Conservation (phyloP, 2,888 invertebrate species). For the Arrhopalites spinosus region DNA sequence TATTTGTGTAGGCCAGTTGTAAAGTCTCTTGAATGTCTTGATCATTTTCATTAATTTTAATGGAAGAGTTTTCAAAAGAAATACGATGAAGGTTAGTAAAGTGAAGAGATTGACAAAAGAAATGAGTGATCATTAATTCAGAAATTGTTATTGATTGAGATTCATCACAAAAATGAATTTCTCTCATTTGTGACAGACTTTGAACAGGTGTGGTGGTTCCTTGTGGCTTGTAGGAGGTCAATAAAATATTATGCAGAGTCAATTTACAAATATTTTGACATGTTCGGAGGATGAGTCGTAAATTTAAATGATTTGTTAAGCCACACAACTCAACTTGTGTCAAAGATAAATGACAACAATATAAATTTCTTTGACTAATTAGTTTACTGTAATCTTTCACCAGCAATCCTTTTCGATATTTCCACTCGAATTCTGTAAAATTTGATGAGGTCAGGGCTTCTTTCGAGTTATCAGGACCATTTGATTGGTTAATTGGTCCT, state of each 20-base stretch:
- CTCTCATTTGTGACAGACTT: background rate
- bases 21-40: too few species aligned
- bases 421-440: slow-evolving; percentile 1
- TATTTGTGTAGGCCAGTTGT: background rate
- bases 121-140: background rate
- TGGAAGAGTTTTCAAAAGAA: too few species aligned
- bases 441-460: background rate
- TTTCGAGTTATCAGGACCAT: background rate
- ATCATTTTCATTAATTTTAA: too few species aligned
- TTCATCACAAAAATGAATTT: background rate
- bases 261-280: background rate
- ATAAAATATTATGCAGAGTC: background rate
- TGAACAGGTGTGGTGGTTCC: background rate
- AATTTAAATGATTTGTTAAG: background rate
- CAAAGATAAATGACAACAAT: background rate
- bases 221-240: background rate
- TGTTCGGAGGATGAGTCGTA: background rate
- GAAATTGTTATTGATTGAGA: background rate
- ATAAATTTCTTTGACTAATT: background rate
- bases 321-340: background rate
- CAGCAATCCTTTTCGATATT: background rate
- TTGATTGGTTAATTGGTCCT: too few species aligned
- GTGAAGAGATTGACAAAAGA: background rate
- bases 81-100: background rate
- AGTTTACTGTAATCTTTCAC: background rate